Conservation (phyloP, 2,888 invertebrate species). For the Cheilosia scutellata region DNA sequence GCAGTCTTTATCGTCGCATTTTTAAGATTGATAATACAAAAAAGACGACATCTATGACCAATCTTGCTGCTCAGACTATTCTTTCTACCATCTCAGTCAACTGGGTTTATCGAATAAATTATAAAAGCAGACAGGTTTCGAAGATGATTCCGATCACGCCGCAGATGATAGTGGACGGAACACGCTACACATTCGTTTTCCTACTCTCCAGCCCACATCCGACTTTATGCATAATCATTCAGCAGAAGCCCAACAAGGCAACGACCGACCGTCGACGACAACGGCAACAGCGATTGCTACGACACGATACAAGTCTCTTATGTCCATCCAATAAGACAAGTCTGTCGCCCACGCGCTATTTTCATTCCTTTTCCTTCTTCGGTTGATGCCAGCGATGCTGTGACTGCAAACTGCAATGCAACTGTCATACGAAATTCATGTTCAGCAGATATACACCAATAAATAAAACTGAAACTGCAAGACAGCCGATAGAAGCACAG, state of each 20-base stretch:
- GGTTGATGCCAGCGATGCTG: constrained; percentile 44
- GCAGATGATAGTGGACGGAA: constrained; percentile 53
- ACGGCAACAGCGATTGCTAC: constrained; percentile 57
- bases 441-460: constrained; percentile 63
- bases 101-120: constrained; percentile 63
- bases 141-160: constrained; percentile 64
- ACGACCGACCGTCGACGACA: constrained; percentile 42
- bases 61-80: constrained; percentile 55
- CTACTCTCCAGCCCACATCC: constrained; percentile 55
- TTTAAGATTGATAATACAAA: constrained; percentile 51
- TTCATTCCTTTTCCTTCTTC: constrained; percentile 61
- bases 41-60: constrained; percentile 66
- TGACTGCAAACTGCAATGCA: constrained; percentile 20
- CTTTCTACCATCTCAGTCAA: constrained; percentile 26
- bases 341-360: constrained; percentile 77
- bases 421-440: constrained; percentile 66
- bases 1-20: constrained; percentile 54
- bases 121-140: constrained; percentile 67
- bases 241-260: constrained; percentile 58
- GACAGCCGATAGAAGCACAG: constrained; percentile 21
- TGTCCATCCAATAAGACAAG: constrained; percentile 76
- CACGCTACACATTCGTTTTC: constrained; percentile 40
- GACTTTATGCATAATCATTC: constrained; percentile 67
- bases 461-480: constrained; percentile 63
- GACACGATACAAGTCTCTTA: constrained; percentile 77